phyloP scores from a whole-genome alignment of 1,140 invertebrate genomes.

The Drosophila bocki region DNA sequence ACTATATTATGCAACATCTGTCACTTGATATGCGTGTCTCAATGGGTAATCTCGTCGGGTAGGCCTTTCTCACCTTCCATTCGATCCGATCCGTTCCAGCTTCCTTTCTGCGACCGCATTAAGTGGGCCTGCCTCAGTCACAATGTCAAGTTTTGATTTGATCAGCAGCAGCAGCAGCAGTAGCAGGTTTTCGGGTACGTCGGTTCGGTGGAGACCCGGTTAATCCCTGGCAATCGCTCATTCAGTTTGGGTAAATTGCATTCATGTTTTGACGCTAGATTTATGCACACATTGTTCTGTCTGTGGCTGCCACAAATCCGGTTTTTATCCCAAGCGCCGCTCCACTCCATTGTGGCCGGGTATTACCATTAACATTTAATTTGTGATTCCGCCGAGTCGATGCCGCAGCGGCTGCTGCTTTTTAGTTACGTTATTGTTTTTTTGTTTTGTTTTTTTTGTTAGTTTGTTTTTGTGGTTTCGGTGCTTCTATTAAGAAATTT shows the following conservation, averaged over 20 bases:
- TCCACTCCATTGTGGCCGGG: constrained; percentile 33
- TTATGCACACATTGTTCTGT: constrained; percentile 79
- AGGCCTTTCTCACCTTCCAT: constrained; percentile 44
- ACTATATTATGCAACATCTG: constrained; percentile 52
- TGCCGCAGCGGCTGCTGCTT: constrained; percentile 32
- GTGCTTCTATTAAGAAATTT: constrained; percentile 80
- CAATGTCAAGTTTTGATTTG: constrained; percentile 82
- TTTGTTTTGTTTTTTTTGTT: constrained; percentile 32
- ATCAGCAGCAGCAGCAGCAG: constrained; percentile 35
- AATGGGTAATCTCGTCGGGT: constrained; percentile 31
- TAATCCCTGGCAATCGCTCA: constrained; percentile 76
- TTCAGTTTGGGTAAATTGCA: constrained; percentile 70
- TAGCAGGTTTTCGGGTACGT: constrained; percentile 42
- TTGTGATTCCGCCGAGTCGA: constrained; percentile 56
- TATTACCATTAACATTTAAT: constrained; percentile 79
- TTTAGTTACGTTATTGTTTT: constrained; percentile 48
- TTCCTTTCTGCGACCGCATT: constrained; percentile 63
- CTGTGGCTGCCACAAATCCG: constrained; percentile 70
- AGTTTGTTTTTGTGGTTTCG: constrained; percentile 50
- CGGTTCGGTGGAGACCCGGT: constrained; percentile 9
- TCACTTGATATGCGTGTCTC: constrained; percentile 56
- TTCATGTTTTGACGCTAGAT: constrained; percentile 73
- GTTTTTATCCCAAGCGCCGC: constrained; percentile 55
- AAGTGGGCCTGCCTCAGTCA: constrained; percentile 38
- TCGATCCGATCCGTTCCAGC: constrained; percentile 33